phyloP scores from a whole-genome alignment of 2,888 invertebrate genomes.

The Andrena trimmerana region DNA sequence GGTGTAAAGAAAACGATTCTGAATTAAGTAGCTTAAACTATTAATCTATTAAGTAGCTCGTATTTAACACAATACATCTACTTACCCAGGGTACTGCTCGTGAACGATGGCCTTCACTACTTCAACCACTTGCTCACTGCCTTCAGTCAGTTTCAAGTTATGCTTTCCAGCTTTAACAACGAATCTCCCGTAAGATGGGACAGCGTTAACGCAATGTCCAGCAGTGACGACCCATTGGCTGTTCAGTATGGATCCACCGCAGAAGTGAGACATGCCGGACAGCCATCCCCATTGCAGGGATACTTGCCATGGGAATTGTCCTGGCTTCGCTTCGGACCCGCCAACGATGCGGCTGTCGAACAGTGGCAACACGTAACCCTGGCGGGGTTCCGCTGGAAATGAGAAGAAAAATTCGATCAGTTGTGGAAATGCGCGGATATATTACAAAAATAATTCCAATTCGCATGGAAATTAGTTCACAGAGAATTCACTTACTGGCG shows the following conservation, averaged over 20 bases:
- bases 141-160: conserved; percentile 63
- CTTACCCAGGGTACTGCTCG: conserved; percentile 77
- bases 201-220: conserved; percentile 80
- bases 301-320: conserved; percentile 85
- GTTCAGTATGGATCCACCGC: conserved; percentile 85
- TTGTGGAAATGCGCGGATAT: not conserved
- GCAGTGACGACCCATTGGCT: conserved; percentile 85
- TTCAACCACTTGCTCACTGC: conserved; percentile 79
- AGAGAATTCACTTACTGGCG: conserved; percentile 67
- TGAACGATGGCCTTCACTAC: conserved; percentile 82
- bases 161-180: conserved; percentile 77
- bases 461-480: not conserved
- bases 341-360: conserved; percentile 68
- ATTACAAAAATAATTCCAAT: not conserved
- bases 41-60: too few relatives aligned
- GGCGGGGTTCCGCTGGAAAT: conserved; percentile 49
- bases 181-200: conserved; percentile 80
- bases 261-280: conserved; percentile 80
- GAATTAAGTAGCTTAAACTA: too few relatives aligned
- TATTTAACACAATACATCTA: not conserved
- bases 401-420: conserved; percentile 5
- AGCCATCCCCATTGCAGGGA: conserved; percentile 82
- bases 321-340: conserved; percentile 79
- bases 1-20: not conserved
- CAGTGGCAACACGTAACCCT: conserved; percentile 58